Conservation (phyloP, 2,888 invertebrate species). For the Lycaena phlaeas region DNA sequence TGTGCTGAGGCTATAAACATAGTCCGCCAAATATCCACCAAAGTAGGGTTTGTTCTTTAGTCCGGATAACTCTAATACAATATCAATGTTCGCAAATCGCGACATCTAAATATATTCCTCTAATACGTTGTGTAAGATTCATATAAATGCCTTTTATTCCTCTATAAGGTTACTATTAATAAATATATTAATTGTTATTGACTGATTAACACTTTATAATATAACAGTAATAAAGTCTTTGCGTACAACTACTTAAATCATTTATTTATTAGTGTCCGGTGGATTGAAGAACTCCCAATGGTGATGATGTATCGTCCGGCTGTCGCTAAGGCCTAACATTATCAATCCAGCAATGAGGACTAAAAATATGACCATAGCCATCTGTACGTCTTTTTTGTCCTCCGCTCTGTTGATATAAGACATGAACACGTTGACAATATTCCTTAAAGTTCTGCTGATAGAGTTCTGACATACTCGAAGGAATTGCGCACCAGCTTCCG, state of each 20-base stretch:
- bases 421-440: slow-evolving; percentile 77
- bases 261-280: slow-evolving; percentile 68
- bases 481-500: slow-evolving; percentile 80
- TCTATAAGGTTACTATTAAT: neutral
- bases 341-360: slow-evolving; percentile 84
- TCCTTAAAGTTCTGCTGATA: slow-evolving; percentile 76
- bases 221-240: slow-evolving; percentile 5
- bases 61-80: neutral
- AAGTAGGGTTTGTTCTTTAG: neutral
- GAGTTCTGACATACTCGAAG: slow-evolving; percentile 78
- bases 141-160: slow-evolving; percentile 2
- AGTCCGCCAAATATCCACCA: neutral
- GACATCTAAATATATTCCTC: neutral
- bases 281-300: slow-evolving; percentile 93
- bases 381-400: slow-evolving; percentile 81
- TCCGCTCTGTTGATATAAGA: slow-evolving; percentile 76
- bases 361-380: slow-evolving; percentile 84
- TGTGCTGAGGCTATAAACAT: neutral
- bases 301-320: slow-evolving; percentile 83
- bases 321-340: slow-evolving; percentile 81
- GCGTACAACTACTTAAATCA: neutral
- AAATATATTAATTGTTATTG: neutral
- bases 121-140: neutral
- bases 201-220: neutral
- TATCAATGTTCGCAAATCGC: neutral